Evolutionary conservation across 1,140 invertebrate species (phyloP).

Genomic region (Archegozetes longisetosus): DNA sequence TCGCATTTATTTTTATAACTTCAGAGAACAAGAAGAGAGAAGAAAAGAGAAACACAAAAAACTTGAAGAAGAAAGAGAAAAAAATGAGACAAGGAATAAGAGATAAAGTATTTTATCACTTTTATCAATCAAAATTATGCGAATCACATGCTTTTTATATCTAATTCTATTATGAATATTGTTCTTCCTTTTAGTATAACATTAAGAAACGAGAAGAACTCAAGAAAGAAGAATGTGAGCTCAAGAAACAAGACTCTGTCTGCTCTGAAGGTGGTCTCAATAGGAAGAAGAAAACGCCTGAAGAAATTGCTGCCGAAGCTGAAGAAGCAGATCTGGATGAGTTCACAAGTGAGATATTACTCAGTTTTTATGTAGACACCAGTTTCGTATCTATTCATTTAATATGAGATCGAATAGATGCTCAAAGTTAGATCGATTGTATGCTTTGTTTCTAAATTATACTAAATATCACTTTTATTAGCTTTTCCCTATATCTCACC

Average conservation of each 20-base stretch:
- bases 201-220: constrained; percentile 89
- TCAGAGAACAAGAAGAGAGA: constrained; percentile 76
- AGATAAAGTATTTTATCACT: too few relatives aligned
- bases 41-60: constrained; percentile 91
- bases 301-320: constrained; percentile 83
- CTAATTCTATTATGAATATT: not conserved
- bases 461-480: too few relatives aligned
- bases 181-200: constrained; percentile 64
- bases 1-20: too few relatives aligned
- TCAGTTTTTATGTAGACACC: too few relatives aligned
- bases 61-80: constrained; percentile 95
- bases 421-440: too few relatives aligned
- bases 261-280: constrained; percentile 48
- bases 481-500: too few relatives aligned
- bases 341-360: constrained; percentile 93
- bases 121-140: too few relatives aligned
- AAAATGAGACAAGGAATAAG: constrained; percentile 94
- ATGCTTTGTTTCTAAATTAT: too few relatives aligned
- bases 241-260: constrained; percentile 18
- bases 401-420: too few relatives aligned
- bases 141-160: not conserved
- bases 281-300: constrained; percentile 91
- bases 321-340: constrained; percentile 87
- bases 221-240: constrained; percentile 39
- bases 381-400: too few relatives aligned